A percentile compares a stretch with the other conserved stretches of the same genome.
phyloP scores from a whole-genome alignment of 2,888 invertebrate species.

The Ptychoptera albimana region DNA sequence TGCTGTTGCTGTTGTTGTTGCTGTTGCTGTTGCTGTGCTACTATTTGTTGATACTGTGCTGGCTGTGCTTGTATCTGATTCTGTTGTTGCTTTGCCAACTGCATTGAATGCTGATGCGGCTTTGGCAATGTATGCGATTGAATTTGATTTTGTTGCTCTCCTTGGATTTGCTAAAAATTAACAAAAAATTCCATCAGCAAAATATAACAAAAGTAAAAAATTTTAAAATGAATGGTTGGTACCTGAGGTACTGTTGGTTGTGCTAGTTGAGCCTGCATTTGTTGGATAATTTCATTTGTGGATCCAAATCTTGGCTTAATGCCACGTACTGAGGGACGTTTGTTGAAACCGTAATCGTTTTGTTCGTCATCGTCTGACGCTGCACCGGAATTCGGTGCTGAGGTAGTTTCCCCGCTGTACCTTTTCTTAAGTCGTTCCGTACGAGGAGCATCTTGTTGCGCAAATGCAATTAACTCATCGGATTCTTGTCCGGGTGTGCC shows the following conservation, averaged over 20 bases:
- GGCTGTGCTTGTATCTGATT: slow-evolving; percentile 20
- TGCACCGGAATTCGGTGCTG: slow-evolving; percentile 16
- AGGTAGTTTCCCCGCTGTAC: slow-evolving; percentile 38
- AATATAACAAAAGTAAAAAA: slow-evolving; percentile 5
- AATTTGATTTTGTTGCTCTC: slow-evolving; percentile 20
- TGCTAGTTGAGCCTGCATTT: slow-evolving; percentile 54
- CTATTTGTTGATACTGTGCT: slow-evolving; percentile 18
- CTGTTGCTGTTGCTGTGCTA: slow-evolving; percentile 11
- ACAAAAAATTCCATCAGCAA: background rate
- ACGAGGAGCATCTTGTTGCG: slow-evolving; percentile 66
- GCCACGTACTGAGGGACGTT: slow-evolving; percentile 75
- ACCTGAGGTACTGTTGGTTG: slow-evolving; percentile 27
- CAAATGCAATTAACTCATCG: slow-evolving; percentile 70
- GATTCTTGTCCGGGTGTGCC: slow-evolving; percentile 41
- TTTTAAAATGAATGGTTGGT: slow-evolving; percentile 16
- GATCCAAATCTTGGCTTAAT: slow-evolving; percentile 77
- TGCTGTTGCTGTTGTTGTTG: slow-evolving; percentile 15
- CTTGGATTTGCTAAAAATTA: slow-evolving; percentile 10
- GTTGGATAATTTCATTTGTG: slow-evolving; percentile 62
- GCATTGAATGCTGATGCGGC: slow-evolving; percentile 14
- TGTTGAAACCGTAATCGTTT: slow-evolving; percentile 79
- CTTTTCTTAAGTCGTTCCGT: slow-evolving; percentile 71
- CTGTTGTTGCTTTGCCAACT: slow-evolving; percentile 14
- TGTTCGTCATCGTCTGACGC: slow-evolving; percentile 55
- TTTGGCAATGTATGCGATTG: slow-evolving; percentile 21